A percentile compares a stretch with the other conserved stretches of the same genome.
Conservation (phyloP, 1,140 invertebrate genomes). For the Nasonia giraulti region DNA sequence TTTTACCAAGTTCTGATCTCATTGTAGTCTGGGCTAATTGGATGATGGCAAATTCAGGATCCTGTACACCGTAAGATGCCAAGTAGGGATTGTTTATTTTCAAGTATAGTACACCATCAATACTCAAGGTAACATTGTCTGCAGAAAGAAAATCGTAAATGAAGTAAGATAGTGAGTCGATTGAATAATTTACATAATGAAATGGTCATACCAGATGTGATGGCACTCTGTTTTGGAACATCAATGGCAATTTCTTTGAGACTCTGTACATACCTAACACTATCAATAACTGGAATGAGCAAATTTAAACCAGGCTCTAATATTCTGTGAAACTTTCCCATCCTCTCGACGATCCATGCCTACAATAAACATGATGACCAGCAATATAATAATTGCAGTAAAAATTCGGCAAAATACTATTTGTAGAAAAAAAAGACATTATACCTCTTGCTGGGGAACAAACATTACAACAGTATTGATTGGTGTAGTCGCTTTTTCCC, state of each 20-base stretch:
- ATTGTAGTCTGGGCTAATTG: constrained; percentile 99
- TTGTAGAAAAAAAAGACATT: neutral
- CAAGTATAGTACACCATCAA: constrained; percentile 98
- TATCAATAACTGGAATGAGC: constrained; percentile 93
- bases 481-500: constrained; percentile 82
- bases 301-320: constrained; percentile 96
- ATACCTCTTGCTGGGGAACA: constrained; percentile 98
- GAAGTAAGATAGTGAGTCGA: constrained; percentile 21
- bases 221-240: constrained; percentile 98
- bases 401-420: constrained; percentile 16
- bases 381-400: constrained; percentile 10
- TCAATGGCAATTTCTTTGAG: constrained; percentile 99
- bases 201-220: constrained; percentile 83
- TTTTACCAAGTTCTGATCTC: constrained; percentile 98
- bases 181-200: constrained; percentile 16
- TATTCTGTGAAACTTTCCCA: constrained; percentile 97
- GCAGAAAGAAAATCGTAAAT: constrained; percentile 55
- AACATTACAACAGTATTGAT: constrained; percentile 97
- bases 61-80: constrained; percentile 98
- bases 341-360: constrained; percentile 99
- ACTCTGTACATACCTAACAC: constrained; percentile 98
- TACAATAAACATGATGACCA: constrained; percentile 65
- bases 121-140: constrained; percentile 97
- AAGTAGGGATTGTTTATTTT: constrained; percentile 94
- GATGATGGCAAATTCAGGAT: constrained; percentile 99